phyloP scores from a whole-genome alignment of 2,113 vertebrate species.

The Glaucomys volans region DNA sequence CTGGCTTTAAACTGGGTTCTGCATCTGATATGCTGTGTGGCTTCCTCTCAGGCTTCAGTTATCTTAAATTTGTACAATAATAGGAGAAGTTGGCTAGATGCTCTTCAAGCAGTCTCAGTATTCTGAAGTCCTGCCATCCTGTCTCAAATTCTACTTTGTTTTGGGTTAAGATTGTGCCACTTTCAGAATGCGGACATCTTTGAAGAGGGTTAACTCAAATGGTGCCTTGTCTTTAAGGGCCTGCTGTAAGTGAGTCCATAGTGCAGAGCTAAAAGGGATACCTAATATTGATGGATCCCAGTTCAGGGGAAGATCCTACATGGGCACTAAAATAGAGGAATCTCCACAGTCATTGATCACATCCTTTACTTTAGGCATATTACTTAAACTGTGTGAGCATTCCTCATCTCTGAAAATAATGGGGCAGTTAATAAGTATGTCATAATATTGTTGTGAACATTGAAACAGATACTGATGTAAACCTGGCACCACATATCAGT shows the following conservation, averaged over 20 bases:
- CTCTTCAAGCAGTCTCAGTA: not conserved
- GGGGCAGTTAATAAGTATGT: too few species aligned
- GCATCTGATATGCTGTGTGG: not conserved
- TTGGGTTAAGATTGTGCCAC: not conserved
- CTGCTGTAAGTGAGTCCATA: not conserved
- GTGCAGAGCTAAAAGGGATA: not conserved
- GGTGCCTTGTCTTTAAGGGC: not conserved
- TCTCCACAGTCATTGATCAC: not conserved
- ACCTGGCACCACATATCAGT: accelerated
- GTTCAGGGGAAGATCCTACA: not conserved
- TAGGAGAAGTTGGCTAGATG: not conserved
- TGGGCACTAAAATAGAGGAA: not conserved
- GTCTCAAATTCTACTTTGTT: not conserved
- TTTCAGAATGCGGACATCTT: not conserved
- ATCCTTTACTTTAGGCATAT: not conserved
- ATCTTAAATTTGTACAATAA: not conserved
- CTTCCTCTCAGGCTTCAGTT: not conserved
- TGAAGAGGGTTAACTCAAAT: not conserved
- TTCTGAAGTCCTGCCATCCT: not conserved
- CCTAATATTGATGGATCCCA: not conserved
- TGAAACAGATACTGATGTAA: not conserved
- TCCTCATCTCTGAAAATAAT: not conserved
- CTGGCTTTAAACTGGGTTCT: not conserved
- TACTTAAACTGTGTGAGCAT: not conserved
- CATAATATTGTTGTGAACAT: not conserved